Base-by-base conservation (phyloP, 2,113 vertebrate genomes). In the Casuarius casuarius region DNA sequence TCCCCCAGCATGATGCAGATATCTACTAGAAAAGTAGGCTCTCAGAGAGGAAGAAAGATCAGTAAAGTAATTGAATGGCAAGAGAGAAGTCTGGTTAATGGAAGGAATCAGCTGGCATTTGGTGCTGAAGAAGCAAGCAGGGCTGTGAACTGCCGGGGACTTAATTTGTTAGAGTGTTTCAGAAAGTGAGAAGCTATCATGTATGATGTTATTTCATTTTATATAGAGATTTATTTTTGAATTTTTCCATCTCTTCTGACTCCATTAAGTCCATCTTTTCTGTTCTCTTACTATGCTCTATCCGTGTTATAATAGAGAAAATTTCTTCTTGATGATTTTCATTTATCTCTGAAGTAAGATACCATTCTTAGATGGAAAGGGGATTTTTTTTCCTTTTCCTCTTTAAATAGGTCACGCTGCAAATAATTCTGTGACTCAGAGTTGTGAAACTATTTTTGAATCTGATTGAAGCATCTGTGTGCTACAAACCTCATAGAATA, bases 21-120 rank as follows among this genome's bases (percentile, higher is more conserved):
- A 83, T 49, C 66, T 95, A 65, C 78, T 78, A 71, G 52, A 62
- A 90, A 72, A 87, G 51, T 0, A 44, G 35, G 44, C 80, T 79
- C 66, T 76, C 40, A 38, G 54, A 75, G 19, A 82, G 82, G 66
- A 72, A 54, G 66, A 76, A 82, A 81, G 71, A 61, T 91, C 38
- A 26, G 38, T 63, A 29, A 90, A 88, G 86, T 87, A 67, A 81
- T 61, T 84, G 66, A 91, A 62, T 63, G 58, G 66, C 51, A 66
- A 38, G 84, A 94, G 48, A 72, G 70, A 78, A 90, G 44, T 59
- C 61, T 84, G 51, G 65, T 68, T 92, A 92, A 71, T 95, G 73
- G 81, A 81, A 78, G 88, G 51, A 92, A 78, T 96, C 33, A 25
- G 52, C n/a, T 89, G 76, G 80, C 44, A 20, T 75, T 92, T 68